A percentile compares a stretch with the other conserved stretches of the same genome.
Conservation (phyloP, 2,888 invertebrate genomes). For the Camptogramma bilineatum region DNA sequence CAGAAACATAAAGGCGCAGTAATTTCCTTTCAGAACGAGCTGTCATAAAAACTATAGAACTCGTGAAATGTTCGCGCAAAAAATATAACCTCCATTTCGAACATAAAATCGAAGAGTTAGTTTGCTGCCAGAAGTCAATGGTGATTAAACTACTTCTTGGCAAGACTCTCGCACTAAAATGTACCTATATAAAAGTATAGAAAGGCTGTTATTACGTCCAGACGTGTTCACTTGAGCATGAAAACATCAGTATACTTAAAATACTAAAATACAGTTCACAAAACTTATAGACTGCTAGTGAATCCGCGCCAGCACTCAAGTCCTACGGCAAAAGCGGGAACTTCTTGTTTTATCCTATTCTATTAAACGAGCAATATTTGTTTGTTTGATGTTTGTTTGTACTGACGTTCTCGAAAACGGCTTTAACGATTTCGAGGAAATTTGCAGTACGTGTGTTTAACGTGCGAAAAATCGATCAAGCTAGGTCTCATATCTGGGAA, state of each 20-base stretch:
- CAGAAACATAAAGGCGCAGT: neutral
- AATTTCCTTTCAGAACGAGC: neutral
- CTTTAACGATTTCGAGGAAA: no score
- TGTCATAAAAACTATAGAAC: slow-evolving; percentile 8
- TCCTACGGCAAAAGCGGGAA: no score
- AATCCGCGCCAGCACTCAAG: no score
- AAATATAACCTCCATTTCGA: slow-evolving; percentile 20
- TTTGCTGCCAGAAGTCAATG: slow-evolving; percentile 29
- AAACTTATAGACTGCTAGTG: no score
- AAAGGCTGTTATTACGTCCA: neutral
- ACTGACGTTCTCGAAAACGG: no score
- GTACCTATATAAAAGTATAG: neutral
- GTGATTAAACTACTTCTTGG: slow-evolving; percentile 41
- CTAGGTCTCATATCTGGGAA: no score
- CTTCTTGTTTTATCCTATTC: no score
- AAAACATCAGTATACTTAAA: neutral
- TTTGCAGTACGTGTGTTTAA: no score
- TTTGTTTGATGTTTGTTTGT: no score
- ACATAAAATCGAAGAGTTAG: slow-evolving; percentile 15
- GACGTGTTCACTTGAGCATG: neutral
- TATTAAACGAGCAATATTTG: no score
- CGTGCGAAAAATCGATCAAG: no score
- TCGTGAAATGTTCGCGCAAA: slow-evolving; percentile 3
- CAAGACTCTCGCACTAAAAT: slow-evolving; percentile 21
- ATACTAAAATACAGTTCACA: neutral